phyloP scores from a whole-genome alignment of 2,888 invertebrate species.

The Deilephila porcellus region DNA sequence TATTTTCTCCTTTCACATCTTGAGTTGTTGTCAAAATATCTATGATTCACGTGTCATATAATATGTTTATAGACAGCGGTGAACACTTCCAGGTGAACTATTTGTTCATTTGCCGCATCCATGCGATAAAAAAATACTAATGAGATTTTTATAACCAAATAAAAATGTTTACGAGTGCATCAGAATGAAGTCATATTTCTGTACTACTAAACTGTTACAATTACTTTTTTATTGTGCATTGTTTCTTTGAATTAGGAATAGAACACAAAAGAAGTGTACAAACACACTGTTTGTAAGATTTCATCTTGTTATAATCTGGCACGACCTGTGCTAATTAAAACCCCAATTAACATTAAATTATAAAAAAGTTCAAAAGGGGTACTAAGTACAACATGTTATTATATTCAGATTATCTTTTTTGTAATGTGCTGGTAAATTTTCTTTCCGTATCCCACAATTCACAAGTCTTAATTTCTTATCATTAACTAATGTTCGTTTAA shows the following conservation, averaged over 20 bases:
- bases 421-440: background rate
- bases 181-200: background rate
- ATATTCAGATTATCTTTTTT: background rate
- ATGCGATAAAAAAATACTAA: background rate
- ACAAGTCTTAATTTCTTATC: no score
- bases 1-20: no score
- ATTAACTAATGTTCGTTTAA: no score
- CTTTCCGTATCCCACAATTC: background rate
- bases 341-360: background rate
- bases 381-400: background rate
- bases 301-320: slow-evolving; percentile 2
- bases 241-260: background rate
- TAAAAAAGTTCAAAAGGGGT: background rate
- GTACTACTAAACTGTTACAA: slow-evolving; percentile 7
- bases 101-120: no score
- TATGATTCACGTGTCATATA: no score
- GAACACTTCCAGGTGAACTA: no score
- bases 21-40: no score
- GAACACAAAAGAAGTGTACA: background rate
- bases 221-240: slow-evolving; percentile 15
- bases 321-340: background rate
- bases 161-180: background rate
- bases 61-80: no score
- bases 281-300: background rate
- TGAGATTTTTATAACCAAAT: no score